These are phyloP conservation scores for Lymantria dispar DNA, from an alignment of 2,888 invertebrate genomes.

Conservation along the genomic window DNA sequence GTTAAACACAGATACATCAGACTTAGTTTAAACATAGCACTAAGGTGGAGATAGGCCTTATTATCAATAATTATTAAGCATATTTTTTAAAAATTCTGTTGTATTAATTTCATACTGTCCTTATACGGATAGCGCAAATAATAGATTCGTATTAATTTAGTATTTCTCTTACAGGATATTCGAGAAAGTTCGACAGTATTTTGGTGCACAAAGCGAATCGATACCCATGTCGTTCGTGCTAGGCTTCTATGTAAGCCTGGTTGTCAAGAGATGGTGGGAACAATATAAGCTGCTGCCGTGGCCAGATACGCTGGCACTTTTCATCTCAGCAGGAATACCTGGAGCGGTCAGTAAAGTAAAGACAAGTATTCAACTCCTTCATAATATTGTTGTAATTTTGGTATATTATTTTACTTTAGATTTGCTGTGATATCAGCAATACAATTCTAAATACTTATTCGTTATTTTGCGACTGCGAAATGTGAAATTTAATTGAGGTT, in stretches of 20 bases:
- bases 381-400: not conserved
- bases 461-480: constrained; percentile 21
- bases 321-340: constrained; percentile 95
- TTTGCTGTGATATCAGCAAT: too few species aligned
- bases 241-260: constrained; percentile 96
- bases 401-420: too few species aligned
- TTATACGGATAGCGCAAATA: not conserved
- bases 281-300: constrained; percentile 96
- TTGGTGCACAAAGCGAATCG: constrained; percentile 92
- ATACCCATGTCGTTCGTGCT: constrained; percentile 98
- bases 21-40: too few species aligned
- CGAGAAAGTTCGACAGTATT: constrained; percentile 92
- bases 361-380: constrained; percentile 43
- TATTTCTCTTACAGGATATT: constrained; percentile 86
- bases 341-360: constrained; percentile 90
- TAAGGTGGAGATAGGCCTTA: too few species aligned
- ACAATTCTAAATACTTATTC: not conserved
- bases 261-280: constrained; percentile 97
- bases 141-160: not conserved
- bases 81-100: too few species aligned
- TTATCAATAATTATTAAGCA: too few species aligned
- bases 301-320: constrained; percentile 96
- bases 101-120: too few species aligned
- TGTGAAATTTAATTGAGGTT: constrained; percentile 19
- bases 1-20: too few species aligned